Evolutionary conservation across 2,888 invertebrate species (phyloP).

Genomic region (Thecophora atra): DNA sequence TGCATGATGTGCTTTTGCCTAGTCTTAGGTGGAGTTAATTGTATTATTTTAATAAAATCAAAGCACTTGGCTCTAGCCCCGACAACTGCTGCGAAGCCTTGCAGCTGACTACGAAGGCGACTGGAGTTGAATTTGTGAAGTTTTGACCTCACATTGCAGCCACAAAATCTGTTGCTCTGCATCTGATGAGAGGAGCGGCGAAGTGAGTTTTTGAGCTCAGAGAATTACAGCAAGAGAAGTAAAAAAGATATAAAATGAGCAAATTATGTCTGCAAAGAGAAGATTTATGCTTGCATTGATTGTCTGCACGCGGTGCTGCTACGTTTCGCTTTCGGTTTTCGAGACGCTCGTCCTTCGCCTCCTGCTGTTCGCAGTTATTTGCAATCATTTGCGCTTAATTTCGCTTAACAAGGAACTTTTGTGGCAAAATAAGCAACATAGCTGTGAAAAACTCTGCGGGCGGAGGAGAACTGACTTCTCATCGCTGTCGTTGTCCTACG

Average conservation of each 20-base stretch:
- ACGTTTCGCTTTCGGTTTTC: neutral
- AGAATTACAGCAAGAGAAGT: no score
- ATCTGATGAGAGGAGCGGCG: neutral
- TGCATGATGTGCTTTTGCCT: constrained; percentile 5
- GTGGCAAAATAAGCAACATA: constrained; percentile 16
- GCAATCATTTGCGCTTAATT: constrained; percentile 32
- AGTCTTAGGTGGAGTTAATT: constrained; percentile 40
- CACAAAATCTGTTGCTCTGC: no score
- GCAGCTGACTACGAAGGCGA: neutral
- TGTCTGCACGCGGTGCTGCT: neutral
- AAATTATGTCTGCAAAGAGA: no score
- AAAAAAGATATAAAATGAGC: no score
- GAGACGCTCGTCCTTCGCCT: neutral
- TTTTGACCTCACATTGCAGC: neutral
- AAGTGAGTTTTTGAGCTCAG: constrained; percentile 1
- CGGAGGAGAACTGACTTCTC: neutral
- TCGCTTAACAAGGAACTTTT: constrained; percentile 35
- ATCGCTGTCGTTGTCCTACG: no score
- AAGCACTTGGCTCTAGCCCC: constrained; percentile 22
- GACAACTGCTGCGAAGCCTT: no score
- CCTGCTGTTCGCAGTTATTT: neutral
- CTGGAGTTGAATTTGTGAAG: no score
- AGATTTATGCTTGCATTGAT: no score
- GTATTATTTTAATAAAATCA: no score
- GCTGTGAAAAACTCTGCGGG: constrained; percentile 6